Conservation (phyloP, 2,888 invertebrate genomes). For the Netelia melanura region DNA sequence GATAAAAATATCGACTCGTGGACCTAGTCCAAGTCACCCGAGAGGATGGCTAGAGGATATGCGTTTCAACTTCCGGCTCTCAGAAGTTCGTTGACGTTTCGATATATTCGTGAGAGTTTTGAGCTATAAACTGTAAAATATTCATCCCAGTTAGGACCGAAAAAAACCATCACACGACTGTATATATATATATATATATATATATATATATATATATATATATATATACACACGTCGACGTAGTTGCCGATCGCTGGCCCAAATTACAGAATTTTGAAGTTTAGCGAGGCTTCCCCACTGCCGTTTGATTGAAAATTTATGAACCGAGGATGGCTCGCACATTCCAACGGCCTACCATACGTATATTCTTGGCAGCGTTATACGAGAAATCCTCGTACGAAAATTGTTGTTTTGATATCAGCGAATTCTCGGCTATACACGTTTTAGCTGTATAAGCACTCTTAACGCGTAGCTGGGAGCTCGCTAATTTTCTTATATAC, state of each 20-base stretch:
- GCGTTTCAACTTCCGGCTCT: conserved; percentile 1
- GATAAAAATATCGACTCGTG: not conserved
- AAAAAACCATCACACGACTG: too few species aligned
- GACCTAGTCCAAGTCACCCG: not conserved
- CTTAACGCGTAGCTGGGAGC: too few species aligned
- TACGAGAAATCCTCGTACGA: conserved; percentile 6
- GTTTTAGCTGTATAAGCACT: not conserved
- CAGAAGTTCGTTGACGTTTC: conserved; percentile 1
- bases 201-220: too few species aligned
- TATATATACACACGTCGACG: not conserved
- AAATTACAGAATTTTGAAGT: conserved; percentile 22
- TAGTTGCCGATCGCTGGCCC: not conserved
- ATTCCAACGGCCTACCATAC: conserved; percentile 27
- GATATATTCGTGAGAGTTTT: not conserved
- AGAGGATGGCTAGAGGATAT: not conserved
- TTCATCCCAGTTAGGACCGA: too few species aligned
- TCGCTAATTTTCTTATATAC: too few species aligned
- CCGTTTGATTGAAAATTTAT: conserved; percentile 54
- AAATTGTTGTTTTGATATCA: conserved; percentile 7
- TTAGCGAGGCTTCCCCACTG: conserved; percentile 25
- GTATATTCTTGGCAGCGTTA: conserved; percentile 18
- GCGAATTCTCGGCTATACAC: not conserved
- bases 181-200: too few species aligned
- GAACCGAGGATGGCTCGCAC: conserved; percentile 44
- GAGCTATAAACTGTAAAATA: not conserved